Evolutionary conservation across 2,888 invertebrate genomes (phyloP), one percentile per base, ranked within the genome.

Genomic region (Parasteatoda lunata): DNA sequence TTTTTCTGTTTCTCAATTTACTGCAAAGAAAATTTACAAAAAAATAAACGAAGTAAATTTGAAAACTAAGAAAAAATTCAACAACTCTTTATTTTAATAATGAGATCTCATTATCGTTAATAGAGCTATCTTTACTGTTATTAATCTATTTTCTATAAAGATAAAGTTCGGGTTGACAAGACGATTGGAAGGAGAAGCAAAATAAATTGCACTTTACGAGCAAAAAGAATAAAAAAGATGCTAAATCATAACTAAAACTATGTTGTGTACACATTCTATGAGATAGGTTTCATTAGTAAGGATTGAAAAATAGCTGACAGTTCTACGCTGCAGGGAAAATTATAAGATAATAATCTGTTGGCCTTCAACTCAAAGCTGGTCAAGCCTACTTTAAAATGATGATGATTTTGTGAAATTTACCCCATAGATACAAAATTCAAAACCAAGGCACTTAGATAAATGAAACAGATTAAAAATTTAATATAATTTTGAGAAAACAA

Each of bases 121-220:
- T 59, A 59, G 59, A 4, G n/a, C 9, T 30, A 30, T 77, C 83
- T 75, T 73, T 52, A 73, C 54, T 71, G 65, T 76, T 83, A 77
- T 83, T 83, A 83, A 83, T 83, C 66, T 72, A 72, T 66, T 83
- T 77, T 64, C 45, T 68, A 64, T 51, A 70, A 77, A 71, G 83
- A 83, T 83, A 83, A 71, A 49, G 71, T 30, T 49, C 59, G 71
- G 65, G 48, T 72, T 84, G 77, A 78, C 77, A 84, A 71, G 66
- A 77, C 48, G 64, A 70, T 72, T 77, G 15, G 51, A 52, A 76
- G 54, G 48, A 65, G 13, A n/a, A 70, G 59, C 30, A 78, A 70
- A 72, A 80, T 80, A 66, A 82, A 76, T 70, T 59, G 64, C 54
- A 13, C 69, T 69, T n/a, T 68, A 75, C 54, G 47, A 72, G 64